Evolutionary conservation across 2,113 vertebrate species (phyloP).

Genomic region (Syngnathoides biaculeatus): DNA sequence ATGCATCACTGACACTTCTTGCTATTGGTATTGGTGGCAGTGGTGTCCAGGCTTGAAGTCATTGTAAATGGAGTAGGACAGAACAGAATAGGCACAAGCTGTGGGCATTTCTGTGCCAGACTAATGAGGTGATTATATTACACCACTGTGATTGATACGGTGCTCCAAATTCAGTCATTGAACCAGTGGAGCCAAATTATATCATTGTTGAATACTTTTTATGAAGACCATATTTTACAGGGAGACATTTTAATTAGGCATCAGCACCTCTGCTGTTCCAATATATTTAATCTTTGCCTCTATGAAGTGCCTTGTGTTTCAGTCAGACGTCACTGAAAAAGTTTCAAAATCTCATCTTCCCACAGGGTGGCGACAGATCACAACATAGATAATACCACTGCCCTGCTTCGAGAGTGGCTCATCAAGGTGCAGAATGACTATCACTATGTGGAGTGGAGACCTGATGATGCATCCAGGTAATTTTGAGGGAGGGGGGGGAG

Average conservation of each 20-base stretch:
- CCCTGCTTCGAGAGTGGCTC: conserved; percentile 83
- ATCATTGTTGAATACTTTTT: neutral
- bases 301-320: neutral
- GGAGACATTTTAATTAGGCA: conserved; percentile 3
- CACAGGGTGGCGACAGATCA: conserved; percentile 89
- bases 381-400: conserved; percentile 81
- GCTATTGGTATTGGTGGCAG: neutral
- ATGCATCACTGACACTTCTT: neutral
- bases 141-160: conserved; percentile 3
- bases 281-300: neutral
- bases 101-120: conserved; percentile 13
- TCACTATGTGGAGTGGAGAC: conserved; percentile 87
- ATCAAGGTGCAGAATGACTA: conserved; percentile 79
- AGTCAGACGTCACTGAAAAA: neutral
- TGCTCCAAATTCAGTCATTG: conserved; percentile 5
- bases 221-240: neutral
- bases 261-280: neutral
- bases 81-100: conserved; percentile 9
- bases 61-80: conserved; percentile 2
- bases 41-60: neutral
- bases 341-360: neutral
- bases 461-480: conserved; percentile 79
- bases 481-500: neutral
- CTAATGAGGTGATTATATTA: conserved; percentile 18
- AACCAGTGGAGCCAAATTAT: neutral